Percentiles rank a stretch among this genome's conserved stretches.
Evolutionary conservation across 2,888 invertebrate genomes (phyloP).

Genomic region (Micropterix aruncella): DNA sequence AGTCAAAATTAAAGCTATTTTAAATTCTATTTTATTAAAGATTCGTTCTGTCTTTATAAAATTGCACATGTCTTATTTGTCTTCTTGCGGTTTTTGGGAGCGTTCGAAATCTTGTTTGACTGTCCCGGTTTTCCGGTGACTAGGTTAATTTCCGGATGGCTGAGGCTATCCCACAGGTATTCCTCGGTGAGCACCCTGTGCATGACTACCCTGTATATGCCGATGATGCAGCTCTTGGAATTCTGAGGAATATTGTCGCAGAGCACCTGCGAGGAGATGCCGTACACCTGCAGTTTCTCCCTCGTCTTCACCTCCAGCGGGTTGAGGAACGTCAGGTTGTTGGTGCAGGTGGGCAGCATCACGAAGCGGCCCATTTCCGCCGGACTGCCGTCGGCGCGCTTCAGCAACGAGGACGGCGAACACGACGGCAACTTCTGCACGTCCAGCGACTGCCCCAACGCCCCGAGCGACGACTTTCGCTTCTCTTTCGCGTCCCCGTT

Average conservation of each 20-base stretch:
- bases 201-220: constrained; percentile 55
- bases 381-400: constrained; percentile 18
- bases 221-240: constrained; percentile 49
- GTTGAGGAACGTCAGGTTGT: constrained; percentile 21
- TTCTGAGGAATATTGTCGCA: constrained; percentile 38
- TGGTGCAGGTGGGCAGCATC: constrained; percentile 25
- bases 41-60: too few relatives aligned
- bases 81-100: neutral
- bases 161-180: constrained; percentile 12
- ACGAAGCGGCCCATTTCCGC: constrained; percentile 27
- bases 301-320: constrained; percentile 36
- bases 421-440: constrained; percentile 13
- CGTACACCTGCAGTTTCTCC: constrained; percentile 36
- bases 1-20: too few relatives aligned
- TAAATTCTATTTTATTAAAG: too few relatives aligned
- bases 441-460: constrained; percentile 21
- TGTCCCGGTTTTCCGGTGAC: neutral
- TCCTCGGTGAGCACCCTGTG: constrained; percentile 26
- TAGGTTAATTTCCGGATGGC: constrained; percentile 7
- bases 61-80: neutral
- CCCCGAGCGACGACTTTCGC: constrained; percentile 6
- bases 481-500: neutral
- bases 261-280: constrained; percentile 44
- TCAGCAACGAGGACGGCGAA: constrained; percentile 19
- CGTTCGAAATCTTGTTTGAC: neutral